phyloP scores from a whole-genome alignment of 1,140 invertebrate genomes.

The Drosophila chauvacae region DNA sequence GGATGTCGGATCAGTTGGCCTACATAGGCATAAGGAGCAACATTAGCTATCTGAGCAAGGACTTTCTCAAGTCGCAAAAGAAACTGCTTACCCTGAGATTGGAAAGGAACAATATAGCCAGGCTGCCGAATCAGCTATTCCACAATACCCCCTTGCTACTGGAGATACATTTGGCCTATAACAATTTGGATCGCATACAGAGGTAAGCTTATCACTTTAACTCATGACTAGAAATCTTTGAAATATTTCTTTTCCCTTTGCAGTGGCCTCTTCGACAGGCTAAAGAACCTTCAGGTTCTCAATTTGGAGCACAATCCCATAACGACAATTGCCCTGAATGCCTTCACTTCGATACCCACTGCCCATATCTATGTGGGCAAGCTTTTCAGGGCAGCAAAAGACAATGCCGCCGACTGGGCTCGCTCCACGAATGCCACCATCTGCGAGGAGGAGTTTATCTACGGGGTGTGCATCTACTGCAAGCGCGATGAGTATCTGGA shows the following conservation, averaged over 20 bases:
- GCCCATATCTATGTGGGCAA: slow-evolving; percentile 69
- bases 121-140: slow-evolving; percentile 63
- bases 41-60: slow-evolving; percentile 66
- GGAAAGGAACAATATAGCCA: slow-evolving; percentile 64
- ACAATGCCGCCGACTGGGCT: slow-evolving; percentile 56
- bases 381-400: slow-evolving; percentile 28
- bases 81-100: slow-evolving; percentile 54
- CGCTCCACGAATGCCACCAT: slow-evolving; percentile 64
- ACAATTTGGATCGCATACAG: slow-evolving; percentile 71
- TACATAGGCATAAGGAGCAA: slow-evolving; percentile 69
- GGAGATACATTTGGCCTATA: slow-evolving; percentile 65
- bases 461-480: slow-evolving; percentile 70
- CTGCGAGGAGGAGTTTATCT: slow-evolving; percentile 68
- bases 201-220: slow-evolving; percentile 28
- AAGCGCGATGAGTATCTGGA: slow-evolving; percentile 67
- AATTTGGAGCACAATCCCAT: slow-evolving; percentile 73
- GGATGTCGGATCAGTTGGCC: slow-evolving; percentile 64
- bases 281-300: slow-evolving; percentile 59
- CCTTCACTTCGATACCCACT: slow-evolving; percentile 50
- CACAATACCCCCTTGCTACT: slow-evolving; percentile 50
- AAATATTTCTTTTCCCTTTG: neutral
- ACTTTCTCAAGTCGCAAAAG: slow-evolving; percentile 61
- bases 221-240: neutral
- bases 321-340: slow-evolving; percentile 65
- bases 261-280: slow-evolving; percentile 67